Conservation (phyloP, 2,113 vertebrate species). For the Sturnira hondurensis region DNA sequence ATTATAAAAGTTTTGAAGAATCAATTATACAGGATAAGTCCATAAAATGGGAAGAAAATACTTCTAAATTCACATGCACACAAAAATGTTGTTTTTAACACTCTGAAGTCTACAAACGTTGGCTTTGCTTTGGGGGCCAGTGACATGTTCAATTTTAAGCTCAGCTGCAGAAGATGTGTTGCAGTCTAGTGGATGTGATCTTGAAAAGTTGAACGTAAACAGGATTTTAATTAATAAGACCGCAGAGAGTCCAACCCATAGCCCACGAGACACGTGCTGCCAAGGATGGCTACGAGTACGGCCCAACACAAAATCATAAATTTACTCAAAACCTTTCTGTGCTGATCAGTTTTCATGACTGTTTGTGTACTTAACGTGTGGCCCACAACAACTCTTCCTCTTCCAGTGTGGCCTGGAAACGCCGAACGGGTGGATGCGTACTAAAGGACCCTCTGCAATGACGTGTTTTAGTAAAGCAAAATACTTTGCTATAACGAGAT, state of each 20-base stretch:
- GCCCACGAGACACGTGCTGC: too few relatives aligned
- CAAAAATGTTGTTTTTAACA: conserved; percentile 52
- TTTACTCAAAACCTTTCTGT: too few relatives aligned
- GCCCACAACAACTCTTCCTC: too few relatives aligned
- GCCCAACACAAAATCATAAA: too few relatives aligned
- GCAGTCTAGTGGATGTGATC: conserved; percentile 26
- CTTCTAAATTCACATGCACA: conserved; percentile 25
- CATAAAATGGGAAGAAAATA: conserved; percentile 26
- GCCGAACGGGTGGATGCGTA: background rate
- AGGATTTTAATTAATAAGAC: conserved; percentile 58
- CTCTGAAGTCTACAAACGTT: background rate
- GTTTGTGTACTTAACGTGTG: too few relatives aligned
- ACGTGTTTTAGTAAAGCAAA: conserved; percentile 28
- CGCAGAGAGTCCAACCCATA: background rate
- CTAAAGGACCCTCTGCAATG: background rate
- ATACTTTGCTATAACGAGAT: background rate
- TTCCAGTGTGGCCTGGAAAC: too few relatives aligned
- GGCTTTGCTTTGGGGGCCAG: background rate
- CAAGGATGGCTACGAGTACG: too few relatives aligned
- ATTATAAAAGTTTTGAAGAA: conserved; percentile 56
- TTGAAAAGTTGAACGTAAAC: conserved; percentile 44
- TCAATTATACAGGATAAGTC: conserved; percentile 47
- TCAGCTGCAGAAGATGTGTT: conserved; percentile 35
- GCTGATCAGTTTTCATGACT: too few relatives aligned
- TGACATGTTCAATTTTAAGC: conserved; percentile 11